Percentiles rank a stretch among this genome's conserved stretches.
phyloP scores from a whole-genome alignment of 64 coral and sea anemone species.

The Anthopleura sola region DNA sequence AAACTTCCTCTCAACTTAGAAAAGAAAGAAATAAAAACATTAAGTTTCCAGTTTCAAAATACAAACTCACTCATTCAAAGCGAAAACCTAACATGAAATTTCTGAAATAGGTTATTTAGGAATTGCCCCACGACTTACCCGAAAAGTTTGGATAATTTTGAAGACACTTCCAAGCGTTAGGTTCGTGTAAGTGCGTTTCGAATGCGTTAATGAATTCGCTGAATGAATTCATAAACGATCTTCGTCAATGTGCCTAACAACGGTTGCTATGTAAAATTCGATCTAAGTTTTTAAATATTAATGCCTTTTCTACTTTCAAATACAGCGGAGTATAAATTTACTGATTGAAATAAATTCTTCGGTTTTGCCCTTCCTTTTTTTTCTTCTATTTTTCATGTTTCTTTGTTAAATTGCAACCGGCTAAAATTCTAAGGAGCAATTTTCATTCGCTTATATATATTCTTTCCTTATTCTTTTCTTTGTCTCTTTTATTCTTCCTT shows the following conservation, averaged over 20 bases:
- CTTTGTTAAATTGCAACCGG: too few species aligned
- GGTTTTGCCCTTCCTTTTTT: too few species aligned
- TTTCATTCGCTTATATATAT: too few species aligned
- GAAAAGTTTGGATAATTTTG: not conserved
- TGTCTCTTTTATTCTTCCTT: too few species aligned
- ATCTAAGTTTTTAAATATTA: conserved; percentile 5
- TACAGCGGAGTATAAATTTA: too few species aligned
- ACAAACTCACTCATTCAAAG: not conserved
- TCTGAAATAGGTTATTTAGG: not conserved
- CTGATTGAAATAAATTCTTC: too few species aligned
- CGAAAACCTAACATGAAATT: not conserved
- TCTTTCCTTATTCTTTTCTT: too few species aligned
- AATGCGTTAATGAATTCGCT: conserved; percentile 18
- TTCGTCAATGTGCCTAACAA: not conserved
- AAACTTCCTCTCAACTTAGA: not conserved
- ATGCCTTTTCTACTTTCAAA: not conserved
- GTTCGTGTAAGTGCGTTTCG: not conserved
- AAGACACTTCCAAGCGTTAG: not conserved
- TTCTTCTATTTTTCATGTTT: too few species aligned
- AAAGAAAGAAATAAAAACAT: not conserved
- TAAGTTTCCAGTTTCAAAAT: not conserved
- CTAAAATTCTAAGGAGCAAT: too few species aligned
- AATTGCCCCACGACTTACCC: not conserved
- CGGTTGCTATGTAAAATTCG: not conserved
- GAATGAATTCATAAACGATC: not conserved